Evolutionary conservation across 2,113 vertebrate genomes (phyloP), one percentile per base, ranked within the genome.

Genomic region (Gadus macrocephalus): DNA sequence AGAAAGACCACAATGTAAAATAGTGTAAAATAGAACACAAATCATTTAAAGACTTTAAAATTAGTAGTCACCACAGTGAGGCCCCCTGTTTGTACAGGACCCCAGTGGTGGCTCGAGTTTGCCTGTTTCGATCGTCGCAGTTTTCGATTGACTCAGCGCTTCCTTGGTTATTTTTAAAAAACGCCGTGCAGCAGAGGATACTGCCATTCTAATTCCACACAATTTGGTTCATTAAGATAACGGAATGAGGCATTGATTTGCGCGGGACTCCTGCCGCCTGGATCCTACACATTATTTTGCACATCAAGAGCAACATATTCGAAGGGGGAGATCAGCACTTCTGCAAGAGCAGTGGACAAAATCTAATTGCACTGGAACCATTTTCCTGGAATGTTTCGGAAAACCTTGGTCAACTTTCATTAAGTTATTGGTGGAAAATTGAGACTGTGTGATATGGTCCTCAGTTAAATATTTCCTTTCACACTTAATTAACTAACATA

Each of bases 181-280:
- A 81, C 73, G 69, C 72, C 49, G 80, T 19, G 58, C 72, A 66
- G 12, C 22, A 68, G 72, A 75, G 66, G 70, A 53, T 73, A 78
- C 64, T 14, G 7, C 49, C 69, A 62, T 71, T 38, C 76, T 49
- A 64, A 62, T 69, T 75, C 82, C 81, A 84, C 69, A 80, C 83
- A 75, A 85, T 86, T 83, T 83, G 70, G 62, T 88, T 86, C 88
- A 92, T 88, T 89, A 71, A 69, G 73, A 81, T 75, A 78, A 80
- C 73, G 82, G 72, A 84, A 77, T 73, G 72, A 77, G 38, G 61
- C 68, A 81, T 78, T 81, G 75, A 83, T 83, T 70, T 28, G 42
- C 42, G 2, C 42, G 58, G 61, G 76, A 72, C 67, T 8, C 25
- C 55, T 67, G 71, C 61, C 68, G 67, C 19, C 3, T 66, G 72